Conservation (phyloP, 92 coral and sea anemone species). For the Porites divaricata region DNA sequence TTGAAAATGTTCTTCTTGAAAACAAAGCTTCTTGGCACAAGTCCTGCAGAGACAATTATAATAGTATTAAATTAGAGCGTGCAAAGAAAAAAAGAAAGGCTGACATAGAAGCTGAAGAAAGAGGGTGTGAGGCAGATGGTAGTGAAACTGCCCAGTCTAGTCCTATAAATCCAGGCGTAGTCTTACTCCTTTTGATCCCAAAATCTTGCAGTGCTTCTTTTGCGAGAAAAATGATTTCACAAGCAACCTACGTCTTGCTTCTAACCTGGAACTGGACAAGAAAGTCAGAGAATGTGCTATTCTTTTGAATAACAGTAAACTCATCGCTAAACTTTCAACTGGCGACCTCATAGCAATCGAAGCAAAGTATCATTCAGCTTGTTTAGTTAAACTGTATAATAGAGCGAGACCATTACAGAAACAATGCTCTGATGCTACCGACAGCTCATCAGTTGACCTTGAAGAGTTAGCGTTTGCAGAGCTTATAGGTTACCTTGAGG, state of each 20-base stretch:
- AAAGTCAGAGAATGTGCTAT: slow-evolving; percentile 58
- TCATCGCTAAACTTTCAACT: slow-evolving; percentile 54
- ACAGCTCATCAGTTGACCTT: slow-evolving; percentile 37
- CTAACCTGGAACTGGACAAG: slow-evolving; percentile 55
- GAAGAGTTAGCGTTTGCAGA: slow-evolving; percentile 77
- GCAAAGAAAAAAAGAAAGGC: slow-evolving; percentile 35
- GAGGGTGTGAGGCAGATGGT: slow-evolving; percentile 21
- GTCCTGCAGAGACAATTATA: slow-evolving; percentile 38
- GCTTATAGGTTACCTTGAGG: slow-evolving; percentile 67
- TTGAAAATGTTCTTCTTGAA: slow-evolving; percentile 27
- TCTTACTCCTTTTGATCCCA: slow-evolving; percentile 9
- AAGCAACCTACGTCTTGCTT: slow-evolving; percentile 52
- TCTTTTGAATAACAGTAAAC: slow-evolving; percentile 61
- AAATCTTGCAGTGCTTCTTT: slow-evolving; percentile 49
- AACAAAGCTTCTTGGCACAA: slow-evolving; percentile 46
- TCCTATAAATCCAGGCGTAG: slow-evolving; percentile 43
- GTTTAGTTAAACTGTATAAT: slow-evolving; percentile 53
- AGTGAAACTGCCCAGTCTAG: slow-evolving; percentile 33
- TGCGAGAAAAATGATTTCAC: slow-evolving; percentile 41
- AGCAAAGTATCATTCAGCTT: slow-evolving; percentile 65
- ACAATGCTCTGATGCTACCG: slow-evolving; percentile 45
- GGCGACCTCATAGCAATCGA: slow-evolving; percentile 72
- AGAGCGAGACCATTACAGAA: slow-evolving; percentile 40
- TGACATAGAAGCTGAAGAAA: slow-evolving; percentile 31
- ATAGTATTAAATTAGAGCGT: slow-evolving; percentile 36